Evolutionary conservation across 2,888 invertebrate genomes (phyloP), one percentile per base, ranked within the genome.

Genomic region (Tillus elongatus): DNA sequence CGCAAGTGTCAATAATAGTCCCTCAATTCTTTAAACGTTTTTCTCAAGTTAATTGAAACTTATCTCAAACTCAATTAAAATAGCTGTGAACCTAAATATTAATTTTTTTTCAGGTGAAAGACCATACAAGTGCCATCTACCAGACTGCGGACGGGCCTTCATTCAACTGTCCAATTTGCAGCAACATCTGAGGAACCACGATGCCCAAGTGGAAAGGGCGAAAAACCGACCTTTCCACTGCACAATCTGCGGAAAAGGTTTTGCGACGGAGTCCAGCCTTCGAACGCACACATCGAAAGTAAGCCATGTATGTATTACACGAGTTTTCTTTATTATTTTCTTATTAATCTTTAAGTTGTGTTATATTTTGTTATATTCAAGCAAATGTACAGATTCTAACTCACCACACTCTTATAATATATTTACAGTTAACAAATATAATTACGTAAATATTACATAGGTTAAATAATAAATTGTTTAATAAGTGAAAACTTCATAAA

Each of bases 241-340:
- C 69, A 89, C 86, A 64, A 91, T 93, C 54, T 95, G 95, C 68
- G 92, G 93, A 39, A 91, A 95, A 62, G 91, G 93, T 30, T 95
- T 95, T 64, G 93, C 93, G 41, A 93, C 93, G 30, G 93, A 95
- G 63, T 90, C 90, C 66, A 92, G 91, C 64, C 74, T 95, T 51
- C 75, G 93, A 67, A 92, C 93, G 43, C 95, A 95, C 65, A 91
- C 92, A 57, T 87, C 91, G 66, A 95, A 95, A 91, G 95, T 95
- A 77, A 79, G 83, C 80, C 72, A 74, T 74, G 72, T 73, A 73
- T 71, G 73, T 73, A 71, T 51, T 35, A 45, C 45, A 45, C 42
- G 47, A 47, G 44, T 50, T 49, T 49, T 43, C 44, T 41, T 45
- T 51, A 43, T 46, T 45, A n/a, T 19, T 8, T 19, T 19, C 6